phyloP scores from a whole-genome alignment of 1,140 invertebrate species.

The Heliconius melpomene region DNA sequence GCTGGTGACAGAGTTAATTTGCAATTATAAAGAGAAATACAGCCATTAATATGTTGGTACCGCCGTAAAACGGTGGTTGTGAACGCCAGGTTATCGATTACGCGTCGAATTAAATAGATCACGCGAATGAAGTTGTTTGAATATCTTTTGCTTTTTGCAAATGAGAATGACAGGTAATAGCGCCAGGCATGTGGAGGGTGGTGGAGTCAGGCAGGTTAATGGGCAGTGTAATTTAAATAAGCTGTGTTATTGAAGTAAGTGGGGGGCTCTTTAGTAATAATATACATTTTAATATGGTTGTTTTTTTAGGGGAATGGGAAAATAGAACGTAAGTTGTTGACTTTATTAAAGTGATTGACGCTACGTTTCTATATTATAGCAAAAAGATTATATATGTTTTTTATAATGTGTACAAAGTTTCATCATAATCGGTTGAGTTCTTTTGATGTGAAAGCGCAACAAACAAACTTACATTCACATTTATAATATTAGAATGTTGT shows the following conservation, averaged over 20 bases:
- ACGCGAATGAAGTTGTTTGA: background rate
- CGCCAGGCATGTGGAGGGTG: background rate
- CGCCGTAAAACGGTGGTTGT: background rate
- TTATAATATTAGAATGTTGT: too few relatives aligned
- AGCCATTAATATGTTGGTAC: constrained; percentile 14
- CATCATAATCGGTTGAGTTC: too few relatives aligned
- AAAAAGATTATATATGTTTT: too few relatives aligned
- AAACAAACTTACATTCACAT: too few relatives aligned
- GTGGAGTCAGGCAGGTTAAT: background rate
- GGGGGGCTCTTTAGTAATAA: background rate
- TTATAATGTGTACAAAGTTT: too few relatives aligned
- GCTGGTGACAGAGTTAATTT: constrained; percentile 22
- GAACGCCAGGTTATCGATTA: constrained; percentile 7
- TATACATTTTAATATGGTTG: background rate
- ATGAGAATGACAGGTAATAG: background rate
- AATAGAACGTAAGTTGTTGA: too few relatives aligned
- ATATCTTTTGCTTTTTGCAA: background rate
- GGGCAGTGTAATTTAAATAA: background rate
- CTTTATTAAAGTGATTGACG: too few relatives aligned
- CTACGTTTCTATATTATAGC: too few relatives aligned
- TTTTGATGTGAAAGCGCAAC: too few relatives aligned
- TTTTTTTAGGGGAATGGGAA: too few relatives aligned
- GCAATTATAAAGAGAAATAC: constrained; percentile 22
- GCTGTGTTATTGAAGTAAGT: background rate
- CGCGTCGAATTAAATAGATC: constrained; percentile 15